Evolutionary conservation across 2,888 invertebrate species (phyloP).

Genomic region (Nasonovia ribisnigri): DNA sequence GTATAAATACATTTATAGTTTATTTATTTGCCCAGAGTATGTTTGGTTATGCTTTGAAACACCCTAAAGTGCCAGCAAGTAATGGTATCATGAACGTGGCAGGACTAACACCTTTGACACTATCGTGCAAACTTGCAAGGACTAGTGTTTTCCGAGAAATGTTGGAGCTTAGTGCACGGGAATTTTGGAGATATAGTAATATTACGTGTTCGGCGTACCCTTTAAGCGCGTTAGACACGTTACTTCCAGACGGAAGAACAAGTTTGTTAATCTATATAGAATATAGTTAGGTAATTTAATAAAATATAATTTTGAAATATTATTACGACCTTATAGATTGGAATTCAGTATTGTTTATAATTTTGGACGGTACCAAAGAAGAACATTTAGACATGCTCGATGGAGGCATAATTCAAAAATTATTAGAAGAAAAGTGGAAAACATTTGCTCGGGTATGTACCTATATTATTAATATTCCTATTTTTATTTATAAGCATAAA

Average conservation of each 20-base stretch:
- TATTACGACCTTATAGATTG: slow-evolving; percentile 79
- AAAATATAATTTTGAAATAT: neutral
- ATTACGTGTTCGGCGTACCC: slow-evolving; percentile 99
- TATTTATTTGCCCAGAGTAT: slow-evolving; percentile 80
- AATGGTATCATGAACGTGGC: slow-evolving; percentile 90
- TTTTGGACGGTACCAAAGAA: slow-evolving; percentile 96
- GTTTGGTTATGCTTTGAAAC: slow-evolving; percentile 97
- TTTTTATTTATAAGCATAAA: neutral
- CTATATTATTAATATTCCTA: neutral
- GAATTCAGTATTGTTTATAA: slow-evolving; percentile 98
- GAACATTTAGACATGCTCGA: slow-evolving; percentile 99
- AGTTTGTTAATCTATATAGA: slow-evolving; percentile 76
- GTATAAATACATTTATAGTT: neutral
- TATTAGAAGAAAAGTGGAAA: slow-evolving; percentile 99
- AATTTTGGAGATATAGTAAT: slow-evolving; percentile 99
- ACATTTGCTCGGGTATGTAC: slow-evolving; percentile 89
- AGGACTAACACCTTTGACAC: slow-evolving; percentile 93
- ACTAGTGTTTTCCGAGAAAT: slow-evolving; percentile 98
- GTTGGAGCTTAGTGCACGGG: slow-evolving; percentile 93
- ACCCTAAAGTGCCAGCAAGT: slow-evolving; percentile 92
- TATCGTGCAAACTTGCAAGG: slow-evolving; percentile 96
- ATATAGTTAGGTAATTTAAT: neutral
- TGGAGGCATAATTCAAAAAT: slow-evolving; percentile 96
- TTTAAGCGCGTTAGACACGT: slow-evolving; percentile 94
- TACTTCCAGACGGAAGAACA: slow-evolving; percentile 93